Evolutionary conservation across 2,888 invertebrate species (phyloP).

Genomic region (Sinopyrophorus schimmeli): DNA sequence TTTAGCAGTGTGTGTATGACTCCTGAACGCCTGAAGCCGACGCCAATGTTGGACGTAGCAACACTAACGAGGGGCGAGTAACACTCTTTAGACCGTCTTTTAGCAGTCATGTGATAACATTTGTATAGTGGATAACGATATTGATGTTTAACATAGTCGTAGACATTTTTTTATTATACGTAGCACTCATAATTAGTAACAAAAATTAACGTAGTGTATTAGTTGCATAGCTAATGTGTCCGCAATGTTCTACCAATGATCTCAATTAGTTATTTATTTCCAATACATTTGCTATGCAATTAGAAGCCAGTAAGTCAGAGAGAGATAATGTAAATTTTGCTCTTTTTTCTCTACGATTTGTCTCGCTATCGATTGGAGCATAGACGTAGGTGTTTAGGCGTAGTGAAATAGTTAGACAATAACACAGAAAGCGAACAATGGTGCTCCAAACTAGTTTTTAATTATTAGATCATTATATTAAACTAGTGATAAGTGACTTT

Average conservation of each 20-base stretch:
- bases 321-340: conserved; percentile 13
- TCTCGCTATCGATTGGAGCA: conserved; percentile 10
- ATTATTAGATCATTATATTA: conserved; percentile 15
- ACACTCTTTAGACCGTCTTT: conserved; percentile 40
- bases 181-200: too few relatives aligned
- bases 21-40: conserved; percentile 49
- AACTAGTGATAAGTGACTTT: conserved; percentile 25
- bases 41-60: conserved; percentile 49
- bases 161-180: conserved; percentile 31
- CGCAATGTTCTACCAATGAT: not conserved
- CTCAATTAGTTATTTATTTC: conserved; percentile 1
- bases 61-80: conserved; percentile 56
- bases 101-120: conserved; percentile 50
- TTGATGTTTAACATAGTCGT: conserved; percentile 39
- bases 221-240: conserved; percentile 31
- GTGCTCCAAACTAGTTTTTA: conserved; percentile 18
- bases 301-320: conserved; percentile 11
- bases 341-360: conserved; percentile 10
- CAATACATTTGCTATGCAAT: conserved; percentile 27
- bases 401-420: conserved; percentile 19
- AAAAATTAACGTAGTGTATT: conserved; percentile 28
- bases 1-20: conserved; percentile 47
- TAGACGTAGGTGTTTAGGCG: conserved; percentile 16
- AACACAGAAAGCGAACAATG: conserved; percentile 15
- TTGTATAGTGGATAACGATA: conserved; percentile 34